These are phyloP conservation scores for Potamilus streckersoni DNA, from an alignment of 1,140 invertebrate genomes.

Conservation along the genomic window DNA sequence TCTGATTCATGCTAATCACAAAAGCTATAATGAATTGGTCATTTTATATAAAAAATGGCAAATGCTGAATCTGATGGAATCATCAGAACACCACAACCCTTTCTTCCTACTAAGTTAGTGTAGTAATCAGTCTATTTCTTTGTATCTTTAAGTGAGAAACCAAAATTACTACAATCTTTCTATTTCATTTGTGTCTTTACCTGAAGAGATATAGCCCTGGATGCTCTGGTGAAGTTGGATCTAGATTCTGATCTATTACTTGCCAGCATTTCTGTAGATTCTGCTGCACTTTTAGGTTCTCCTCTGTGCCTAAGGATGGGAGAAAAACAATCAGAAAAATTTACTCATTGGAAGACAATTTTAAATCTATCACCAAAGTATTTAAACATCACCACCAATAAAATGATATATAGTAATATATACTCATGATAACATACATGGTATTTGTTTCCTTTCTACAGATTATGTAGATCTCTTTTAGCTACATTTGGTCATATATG, in stretches of 20 bases:
- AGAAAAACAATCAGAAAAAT: not conserved
- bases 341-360: too few species aligned
- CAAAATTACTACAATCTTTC: slow-evolving; percentile 11
- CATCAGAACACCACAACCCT: not conserved
- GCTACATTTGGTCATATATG: too few species aligned
- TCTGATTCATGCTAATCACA: too few species aligned
- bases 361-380: too few species aligned
- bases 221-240: slow-evolving; percentile 51
- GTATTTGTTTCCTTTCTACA: too few species aligned
- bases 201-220: slow-evolving; percentile 61
- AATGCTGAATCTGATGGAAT: not conserved
- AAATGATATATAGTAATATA: too few species aligned
- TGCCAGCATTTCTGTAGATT: slow-evolving; percentile 61
- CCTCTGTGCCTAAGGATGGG: slow-evolving; percentile 53
- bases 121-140: too few species aligned
- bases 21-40: too few species aligned
- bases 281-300: slow-evolving; percentile 57
- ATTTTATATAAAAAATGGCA: too few species aligned
- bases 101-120: not conserved
- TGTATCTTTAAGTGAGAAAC: slow-evolving; percentile 47
- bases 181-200: slow-evolving; percentile 27
- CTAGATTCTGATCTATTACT: slow-evolving; percentile 48
- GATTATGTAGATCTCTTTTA: too few species aligned
- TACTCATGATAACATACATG: too few species aligned
- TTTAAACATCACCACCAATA: too few species aligned